These are phyloP conservation scores for Heterotilapia buettikoferi DNA, from an alignment of 2,113 vertebrate species.

Conservation along the genomic window DNA sequence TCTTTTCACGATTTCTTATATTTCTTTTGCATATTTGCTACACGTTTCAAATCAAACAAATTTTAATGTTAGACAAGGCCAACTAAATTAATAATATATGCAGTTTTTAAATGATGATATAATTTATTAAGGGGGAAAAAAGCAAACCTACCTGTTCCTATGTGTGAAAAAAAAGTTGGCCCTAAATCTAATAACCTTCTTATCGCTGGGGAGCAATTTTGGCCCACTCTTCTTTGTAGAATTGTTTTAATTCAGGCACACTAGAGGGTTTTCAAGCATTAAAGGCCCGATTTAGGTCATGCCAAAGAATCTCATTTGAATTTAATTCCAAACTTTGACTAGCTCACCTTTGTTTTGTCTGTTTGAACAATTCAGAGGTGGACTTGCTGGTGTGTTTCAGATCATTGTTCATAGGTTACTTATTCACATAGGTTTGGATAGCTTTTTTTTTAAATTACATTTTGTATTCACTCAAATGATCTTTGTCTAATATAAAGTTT, in stretches of 20 bases:
- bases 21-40: neutral
- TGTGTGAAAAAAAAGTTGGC: neutral
- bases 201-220: neutral
- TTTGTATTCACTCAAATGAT: neutral
- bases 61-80: neutral
- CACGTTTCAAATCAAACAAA: neutral
- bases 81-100: neutral
- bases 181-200: neutral
- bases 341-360: neutral
- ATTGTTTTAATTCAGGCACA: neutral
- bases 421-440: neutral
- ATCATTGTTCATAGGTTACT: neutral
- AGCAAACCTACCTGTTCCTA: neutral
- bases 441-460: rapidly evolving
- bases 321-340: neutral
- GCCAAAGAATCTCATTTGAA: neutral
- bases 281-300: neutral
- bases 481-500: neutral
- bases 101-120: neutral
- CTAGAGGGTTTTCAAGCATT: neutral
- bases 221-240: neutral
- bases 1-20: neutral
- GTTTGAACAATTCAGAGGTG: neutral
- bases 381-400: neutral
- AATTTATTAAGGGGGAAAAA: neutral